phyloP scores from a whole-genome alignment of 2,888 invertebrate genomes.

The Aphrophora alni region DNA sequence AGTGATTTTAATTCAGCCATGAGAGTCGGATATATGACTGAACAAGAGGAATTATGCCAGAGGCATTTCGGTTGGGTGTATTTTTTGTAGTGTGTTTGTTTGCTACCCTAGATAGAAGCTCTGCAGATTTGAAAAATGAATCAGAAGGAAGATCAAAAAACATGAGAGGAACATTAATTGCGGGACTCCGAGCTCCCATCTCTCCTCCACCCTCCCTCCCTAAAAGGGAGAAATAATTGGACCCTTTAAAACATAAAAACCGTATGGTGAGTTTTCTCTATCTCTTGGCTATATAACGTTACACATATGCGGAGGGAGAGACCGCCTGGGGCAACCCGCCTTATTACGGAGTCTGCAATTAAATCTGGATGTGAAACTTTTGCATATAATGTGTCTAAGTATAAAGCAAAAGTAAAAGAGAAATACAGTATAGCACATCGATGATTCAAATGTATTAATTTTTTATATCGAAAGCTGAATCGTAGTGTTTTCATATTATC shows the following conservation, averaged over 20 bases:
- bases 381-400: background rate
- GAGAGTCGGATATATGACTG: background rate
- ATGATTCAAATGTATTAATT: too few species aligned
- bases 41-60: background rate
- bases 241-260: constrained; percentile 9
- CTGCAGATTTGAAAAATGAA: constrained; percentile 9
- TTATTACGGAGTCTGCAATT: constrained; percentile 2
- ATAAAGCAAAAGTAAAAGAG: background rate
- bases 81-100: background rate
- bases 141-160: constrained; percentile 9
- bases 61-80: background rate
- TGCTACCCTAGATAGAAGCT: constrained; percentile 1
- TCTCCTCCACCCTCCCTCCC: background rate
- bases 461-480: too few species aligned
- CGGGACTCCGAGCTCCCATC: background rate
- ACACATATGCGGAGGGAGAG: background rate
- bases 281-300: background rate
- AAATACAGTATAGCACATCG: too few species aligned
- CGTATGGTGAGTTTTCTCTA: background rate
- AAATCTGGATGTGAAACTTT: background rate
- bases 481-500: too few species aligned
- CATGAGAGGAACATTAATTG: background rate
- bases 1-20: background rate
- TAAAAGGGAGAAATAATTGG: constrained; percentile 2
- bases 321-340: background rate